phyloP scores from a whole-genome alignment of 2,888 invertebrate genomes.

The Lymantria monacha region DNA sequence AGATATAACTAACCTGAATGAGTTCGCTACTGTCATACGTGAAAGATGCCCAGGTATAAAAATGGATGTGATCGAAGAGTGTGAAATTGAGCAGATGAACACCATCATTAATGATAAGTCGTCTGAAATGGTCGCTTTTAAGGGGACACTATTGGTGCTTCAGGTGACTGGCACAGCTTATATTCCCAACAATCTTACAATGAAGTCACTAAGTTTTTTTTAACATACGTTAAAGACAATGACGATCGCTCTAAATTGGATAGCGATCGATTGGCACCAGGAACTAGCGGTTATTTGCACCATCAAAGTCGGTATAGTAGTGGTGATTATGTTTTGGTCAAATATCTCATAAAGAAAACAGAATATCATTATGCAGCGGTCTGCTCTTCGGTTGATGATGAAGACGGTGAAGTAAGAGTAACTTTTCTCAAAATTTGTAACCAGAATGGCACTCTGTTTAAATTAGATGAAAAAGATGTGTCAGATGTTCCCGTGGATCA shows the following conservation, averaged over 20 bases:
- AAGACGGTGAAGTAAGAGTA: conserved; percentile 17
- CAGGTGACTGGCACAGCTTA: conserved; percentile 24
- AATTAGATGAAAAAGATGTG: conserved; percentile 24
- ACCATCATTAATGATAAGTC: conserved; percentile 18
- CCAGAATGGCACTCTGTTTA: conserved; percentile 23
- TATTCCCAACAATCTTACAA: conserved; percentile 19
- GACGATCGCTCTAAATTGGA: conserved; percentile 7
- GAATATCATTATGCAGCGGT: conserved; percentile 22
- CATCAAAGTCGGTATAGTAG: conserved; percentile 14
- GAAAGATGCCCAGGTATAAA: conserved; percentile 12
- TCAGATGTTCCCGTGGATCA: conserved; percentile 15
- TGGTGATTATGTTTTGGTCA: conserved; percentile 22
- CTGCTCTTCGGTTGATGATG: conserved; percentile 11
- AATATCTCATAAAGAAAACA: conserved; percentile 14
- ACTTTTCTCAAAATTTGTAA: conserved; percentile 24
- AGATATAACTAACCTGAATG: conserved; percentile 29
- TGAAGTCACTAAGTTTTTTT: conserved; percentile 34
- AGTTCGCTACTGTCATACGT: conserved; percentile 15
- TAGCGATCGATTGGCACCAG: conserved; percentile 10
- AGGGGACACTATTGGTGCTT: conserved; percentile 31
- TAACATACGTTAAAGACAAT: conserved; percentile 11
- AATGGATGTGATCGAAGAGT: conserved; percentile 19
- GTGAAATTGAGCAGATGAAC: conserved; percentile 27
- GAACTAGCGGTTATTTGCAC: conserved; percentile 10
- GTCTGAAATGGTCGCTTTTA: conserved; percentile 24